phyloP scores from a whole-genome alignment of 2,888 invertebrate genomes.

The Synergus umbraculus region DNA sequence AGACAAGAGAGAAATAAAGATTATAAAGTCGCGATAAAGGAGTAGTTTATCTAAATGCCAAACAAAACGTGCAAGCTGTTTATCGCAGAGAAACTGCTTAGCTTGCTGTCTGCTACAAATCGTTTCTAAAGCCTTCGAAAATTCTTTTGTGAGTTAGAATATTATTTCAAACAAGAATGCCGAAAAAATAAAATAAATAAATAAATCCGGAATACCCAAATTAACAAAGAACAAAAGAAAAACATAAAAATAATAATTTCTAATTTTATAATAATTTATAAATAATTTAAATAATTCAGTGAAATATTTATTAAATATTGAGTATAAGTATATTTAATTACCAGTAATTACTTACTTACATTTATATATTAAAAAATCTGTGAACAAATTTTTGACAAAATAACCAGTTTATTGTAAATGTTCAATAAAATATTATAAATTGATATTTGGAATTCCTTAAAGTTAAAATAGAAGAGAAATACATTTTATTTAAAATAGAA shows the following conservation, averaged over 20 bases:
- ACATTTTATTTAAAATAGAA: neutral
- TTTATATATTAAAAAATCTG: no score
- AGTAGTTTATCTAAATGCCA: slow-evolving; percentile 58
- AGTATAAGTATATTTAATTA: no score
- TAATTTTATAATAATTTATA: no score
- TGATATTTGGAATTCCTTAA: neutral
- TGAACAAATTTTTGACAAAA: no score
- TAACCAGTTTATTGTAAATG: neutral
- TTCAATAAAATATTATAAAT: neutral
- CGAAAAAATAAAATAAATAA: no score
- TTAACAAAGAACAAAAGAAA: no score
- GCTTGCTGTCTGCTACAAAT: slow-evolving; percentile 59
- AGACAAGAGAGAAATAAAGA: neutral
- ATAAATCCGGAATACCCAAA: no score
- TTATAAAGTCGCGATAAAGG: slow-evolving; percentile 51
- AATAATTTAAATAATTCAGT: no score
- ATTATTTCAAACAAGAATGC: slow-evolving; percentile 38
- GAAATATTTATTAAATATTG: no score
- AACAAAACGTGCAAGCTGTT: slow-evolving; percentile 63
- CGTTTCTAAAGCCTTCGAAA: slow-evolving; percentile 50
- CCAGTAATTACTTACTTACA: no score
- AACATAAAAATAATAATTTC: no score
- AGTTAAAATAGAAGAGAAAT: neutral
- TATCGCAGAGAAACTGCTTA: slow-evolving; percentile 67
- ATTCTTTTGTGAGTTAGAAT: slow-evolving; percentile 40